These are phyloP conservation scores for Carassius auratus DNA, from an alignment of 2,113 vertebrate genomes.

Conservation along the genomic window DNA sequence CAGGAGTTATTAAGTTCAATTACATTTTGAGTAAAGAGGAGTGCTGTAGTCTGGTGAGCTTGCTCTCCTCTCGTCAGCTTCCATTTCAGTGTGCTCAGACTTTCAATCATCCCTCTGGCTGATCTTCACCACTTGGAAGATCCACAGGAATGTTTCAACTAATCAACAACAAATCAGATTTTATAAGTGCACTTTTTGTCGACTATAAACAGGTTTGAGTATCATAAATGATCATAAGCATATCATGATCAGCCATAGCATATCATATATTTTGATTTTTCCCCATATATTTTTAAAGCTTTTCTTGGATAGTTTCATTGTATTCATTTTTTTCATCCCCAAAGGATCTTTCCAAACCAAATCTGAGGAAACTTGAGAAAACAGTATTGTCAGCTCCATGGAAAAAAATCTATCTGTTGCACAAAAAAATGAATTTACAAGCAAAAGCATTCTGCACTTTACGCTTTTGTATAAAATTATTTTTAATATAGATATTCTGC, in stretches of 20 bases:
- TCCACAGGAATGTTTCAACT: slow-evolving; percentile 76
- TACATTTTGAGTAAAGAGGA: slow-evolving; percentile 84
- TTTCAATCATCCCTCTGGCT: slow-evolving; percentile 90
- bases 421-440: slow-evolving; percentile 11
- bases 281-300: not conserved
- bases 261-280: not conserved
- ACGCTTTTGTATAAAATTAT: slow-evolving; percentile 42
- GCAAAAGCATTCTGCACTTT: not conserved
- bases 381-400: slow-evolving; percentile 83
- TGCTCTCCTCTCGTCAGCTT: slow-evolving; percentile 87
- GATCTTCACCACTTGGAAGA: slow-evolving; percentile 86
- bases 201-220: not conserved
- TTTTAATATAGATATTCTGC: not conserved
- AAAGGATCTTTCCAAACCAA: slow-evolving; percentile 80
- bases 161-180: not conserved
- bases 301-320: not conserved
- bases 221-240: not conserved
- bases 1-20: slow-evolving; percentile 97
- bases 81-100: slow-evolving; percentile 98
- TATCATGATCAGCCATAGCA: not conserved
- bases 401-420: slow-evolving; percentile 49
- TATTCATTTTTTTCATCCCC: slow-evolving; percentile 28
- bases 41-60: slow-evolving; percentile 84
- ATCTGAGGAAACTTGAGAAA: slow-evolving; percentile 82
- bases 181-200: not conserved